Base-by-base conservation (phyloP, 2,797 vertebrate genomes). In the Gephyroberyx darwinii region DNA sequence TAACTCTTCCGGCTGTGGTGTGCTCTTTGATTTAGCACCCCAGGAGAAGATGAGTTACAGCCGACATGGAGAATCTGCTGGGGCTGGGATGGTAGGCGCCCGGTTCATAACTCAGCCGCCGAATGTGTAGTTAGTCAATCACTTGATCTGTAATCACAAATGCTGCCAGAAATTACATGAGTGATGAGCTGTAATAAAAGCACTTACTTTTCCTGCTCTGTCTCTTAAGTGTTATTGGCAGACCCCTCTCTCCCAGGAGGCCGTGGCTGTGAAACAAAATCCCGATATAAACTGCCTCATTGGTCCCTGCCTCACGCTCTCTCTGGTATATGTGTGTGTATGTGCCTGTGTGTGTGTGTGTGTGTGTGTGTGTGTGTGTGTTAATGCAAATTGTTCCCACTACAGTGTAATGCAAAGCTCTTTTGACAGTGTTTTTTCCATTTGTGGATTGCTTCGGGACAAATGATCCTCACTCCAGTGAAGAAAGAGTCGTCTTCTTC, bases 121-220 rank as follows among this genome's bases (percentile, higher is more conserved):
- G 92, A 96, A 95, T 93, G 93, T 97, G 95, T 96, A 96, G 95
- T 97, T 96, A 98, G 96, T 97, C 96, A 97, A 96, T 97, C 95
- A 96, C 96, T 94, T 96, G 95, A 96, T 97, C 95, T 96, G 96
- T 96, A 97, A 97, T 96, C 95, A 95, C 95, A 96, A 98, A 96
- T 93, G 88, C 94, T 97, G 96, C 93, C 95, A 96, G 95, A 94
- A 95, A 96, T 91, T 95, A 94, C 95, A 96, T 97, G 96, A 98
- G 95, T 96, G 96, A 97, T 94, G 92, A 95, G 92, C 92, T 90
- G 85, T 90, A 95, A 94, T 96, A 96, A 97, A 96, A 96, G 94
- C 92, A 90, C 92, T 93, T 93, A 93, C 91, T 93, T 94, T 93
- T 93, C 88, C 91, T 90, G 91, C 89, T 90, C 91, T 89, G 86